Base-by-base conservation (phyloP, 2,888 invertebrate species). In the Macrosiphum euphorbiae region DNA sequence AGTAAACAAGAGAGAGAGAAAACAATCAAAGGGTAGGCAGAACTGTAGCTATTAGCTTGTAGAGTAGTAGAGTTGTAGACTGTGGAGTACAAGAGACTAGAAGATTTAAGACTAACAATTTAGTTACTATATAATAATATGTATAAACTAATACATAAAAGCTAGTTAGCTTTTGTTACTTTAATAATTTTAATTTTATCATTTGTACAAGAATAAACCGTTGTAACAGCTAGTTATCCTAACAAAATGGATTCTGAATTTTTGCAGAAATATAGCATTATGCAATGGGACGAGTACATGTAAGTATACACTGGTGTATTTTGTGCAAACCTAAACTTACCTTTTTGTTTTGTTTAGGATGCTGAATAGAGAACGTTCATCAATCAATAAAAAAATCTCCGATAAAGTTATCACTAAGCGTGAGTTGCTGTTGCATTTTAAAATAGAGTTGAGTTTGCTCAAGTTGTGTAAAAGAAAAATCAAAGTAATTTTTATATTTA, bases 401-500 rank as follows among this genome's bases (percentile, higher is more conserved):
- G 11, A 55, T 4, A 55, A 41, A 1, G n/a, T 41, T 41, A 26
- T 55, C 8, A 89, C 35, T 3, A 61, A 41, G 55, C 24, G 44
- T 2, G 89, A 89, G 28, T 61, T 89, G 52, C 0, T 58, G 7
- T 0, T 3, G 7, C 89, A 89, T 26, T 41, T 58, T 55, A 55
- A 10, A 52, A 41, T 26, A 28, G 90, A 90, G 41, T 50, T 61
- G 41, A 61, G 13, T 47, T 90, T 90, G 61, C 41, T 90, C 8
- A 61, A 47, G 13, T 1, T 0, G 4, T 90, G 90, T 67, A 58
- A 90, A 90, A 0, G 8, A 0, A 67, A 90, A 90, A 44, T 90
- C 13, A 44, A 61, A 58, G 90, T 90, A 90, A 61, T 58, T 90
- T n/a, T 13, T 58, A 58, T 58, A 20, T 50, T 87, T 44, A 50